A percentile compares a stretch with the other conserved stretches of the same genome.
These are phyloP conservation scores for Danaus melanippus DNA, from an alignment of 1,140 invertebrate genomes.

Conservation along the genomic window DNA sequence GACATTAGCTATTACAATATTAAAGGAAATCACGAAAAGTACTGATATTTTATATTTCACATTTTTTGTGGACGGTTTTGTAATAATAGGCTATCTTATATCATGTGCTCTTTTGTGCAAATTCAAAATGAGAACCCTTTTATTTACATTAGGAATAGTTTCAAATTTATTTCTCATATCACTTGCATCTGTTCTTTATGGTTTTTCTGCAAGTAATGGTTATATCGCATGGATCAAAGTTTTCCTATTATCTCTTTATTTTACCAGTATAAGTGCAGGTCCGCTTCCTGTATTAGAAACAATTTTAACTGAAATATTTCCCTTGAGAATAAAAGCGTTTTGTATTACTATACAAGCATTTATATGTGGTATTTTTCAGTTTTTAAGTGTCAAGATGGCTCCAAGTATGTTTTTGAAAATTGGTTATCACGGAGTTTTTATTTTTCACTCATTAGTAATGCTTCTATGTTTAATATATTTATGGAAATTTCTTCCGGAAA, in stretches of 20 bases:
- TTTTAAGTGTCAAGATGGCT: constrained; percentile 4
- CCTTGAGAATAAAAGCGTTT: constrained; percentile 5
- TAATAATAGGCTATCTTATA: constrained; percentile 6
- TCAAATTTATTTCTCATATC: constrained; percentile 4
- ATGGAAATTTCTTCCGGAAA: no score
- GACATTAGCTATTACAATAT: constrained; percentile 15
- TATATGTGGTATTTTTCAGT: constrained; percentile 4
- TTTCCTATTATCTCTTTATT: background rate
- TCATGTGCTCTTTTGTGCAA: constrained; percentile 1
- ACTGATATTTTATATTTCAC: constrained; percentile 16
- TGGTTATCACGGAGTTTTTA: no score
- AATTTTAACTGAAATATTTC: constrained; percentile 7
- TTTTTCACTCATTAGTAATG: no score
- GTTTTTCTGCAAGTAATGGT: no score
- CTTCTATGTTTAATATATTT: no score
- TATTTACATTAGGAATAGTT: constrained; percentile 9
- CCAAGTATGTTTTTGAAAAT: no score
- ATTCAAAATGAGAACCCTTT: constrained; percentile 12
- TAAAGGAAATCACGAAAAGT: constrained; percentile 15
- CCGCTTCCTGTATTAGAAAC: constrained; percentile 1
- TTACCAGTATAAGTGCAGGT: constrained; percentile 1
- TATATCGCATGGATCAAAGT: no score
- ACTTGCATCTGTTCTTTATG: background rate
- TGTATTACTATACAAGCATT: background rate
- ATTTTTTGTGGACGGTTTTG: constrained; percentile 11